These are phyloP conservation scores for Raja brachyura DNA, from an alignment of 2,113 vertebrate species.

Conservation along the genomic window DNA sequence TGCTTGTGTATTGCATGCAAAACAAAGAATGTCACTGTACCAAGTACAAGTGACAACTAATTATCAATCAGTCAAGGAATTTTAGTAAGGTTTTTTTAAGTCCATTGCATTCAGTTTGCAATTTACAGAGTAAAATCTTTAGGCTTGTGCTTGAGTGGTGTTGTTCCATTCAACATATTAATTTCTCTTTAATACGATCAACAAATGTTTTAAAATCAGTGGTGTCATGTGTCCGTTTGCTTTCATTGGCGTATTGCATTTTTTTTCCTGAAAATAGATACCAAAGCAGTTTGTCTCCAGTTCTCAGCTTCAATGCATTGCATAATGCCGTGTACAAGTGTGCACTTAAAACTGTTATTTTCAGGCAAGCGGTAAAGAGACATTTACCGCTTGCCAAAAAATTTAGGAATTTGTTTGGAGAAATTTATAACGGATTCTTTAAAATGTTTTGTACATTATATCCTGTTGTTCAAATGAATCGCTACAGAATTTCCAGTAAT, in stretches of 20 bases:
- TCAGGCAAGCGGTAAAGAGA: background rate
- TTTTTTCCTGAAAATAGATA: background rate
- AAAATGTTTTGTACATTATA: background rate
- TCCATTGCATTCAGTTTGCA: background rate
- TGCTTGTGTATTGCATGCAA: no score
- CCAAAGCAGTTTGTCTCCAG: background rate
- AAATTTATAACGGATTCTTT: background rate
- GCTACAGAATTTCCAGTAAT: background rate
- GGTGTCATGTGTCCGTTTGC: background rate
- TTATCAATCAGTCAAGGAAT: background rate
- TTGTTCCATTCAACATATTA: background rate
- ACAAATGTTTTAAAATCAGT: background rate
- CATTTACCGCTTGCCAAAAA: no score
- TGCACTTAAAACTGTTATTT: background rate
- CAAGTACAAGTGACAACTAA: background rate
- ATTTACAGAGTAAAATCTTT: background rate
- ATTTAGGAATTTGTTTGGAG: no score
- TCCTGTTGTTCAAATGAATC: background rate
- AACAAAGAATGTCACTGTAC: no score
- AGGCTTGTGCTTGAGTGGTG: background rate
- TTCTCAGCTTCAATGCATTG: background rate
- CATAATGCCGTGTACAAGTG: background rate
- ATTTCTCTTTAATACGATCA: background rate
- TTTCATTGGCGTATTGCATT: background rate
- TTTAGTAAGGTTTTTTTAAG: background rate